Percentiles rank a stretch among this genome's conserved stretches.
phyloP scores from a whole-genome alignment of 2,888 invertebrate genomes.

The Synanthedon formicaeformis region DNA sequence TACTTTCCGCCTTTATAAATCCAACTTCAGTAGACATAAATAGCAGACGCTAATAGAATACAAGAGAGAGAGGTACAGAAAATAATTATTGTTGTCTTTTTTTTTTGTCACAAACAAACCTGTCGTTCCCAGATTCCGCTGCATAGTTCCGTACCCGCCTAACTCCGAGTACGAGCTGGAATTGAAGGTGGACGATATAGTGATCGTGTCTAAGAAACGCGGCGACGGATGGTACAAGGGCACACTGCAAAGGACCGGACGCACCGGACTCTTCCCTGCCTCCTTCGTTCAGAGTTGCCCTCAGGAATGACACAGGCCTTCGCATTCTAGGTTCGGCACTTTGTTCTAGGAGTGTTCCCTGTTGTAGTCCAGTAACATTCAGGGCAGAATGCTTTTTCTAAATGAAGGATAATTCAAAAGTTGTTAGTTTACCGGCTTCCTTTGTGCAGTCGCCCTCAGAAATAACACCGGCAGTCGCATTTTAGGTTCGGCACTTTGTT shows the following conservation, averaged over 20 bases:
- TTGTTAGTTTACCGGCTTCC: slow-evolving; percentile 80
- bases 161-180: slow-evolving; percentile 94
- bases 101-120: too few species aligned
- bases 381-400: too few species aligned
- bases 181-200: slow-evolving; percentile 89
- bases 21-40: too few species aligned
- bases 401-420: too few species aligned
- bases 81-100: too few species aligned
- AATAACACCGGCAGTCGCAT: slow-evolving; percentile 27
- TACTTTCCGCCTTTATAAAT: too few species aligned
- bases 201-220: slow-evolving; percentile 90
- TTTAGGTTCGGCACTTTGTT: slow-evolving; percentile 4
- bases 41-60: too few species aligned
- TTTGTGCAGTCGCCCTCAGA: slow-evolving; percentile 78
- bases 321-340: slow-evolving; percentile 2
- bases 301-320: slow-evolving; percentile 31
- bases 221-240: slow-evolving; percentile 98
- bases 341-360: slow-evolving; percentile 4
- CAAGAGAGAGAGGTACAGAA: too few species aligned
- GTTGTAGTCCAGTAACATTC: slow-evolving; percentile 2
- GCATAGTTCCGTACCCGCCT: slow-evolving; percentile 94
- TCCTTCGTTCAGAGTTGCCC: slow-evolving; percentile 85
- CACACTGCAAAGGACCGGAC: slow-evolving; percentile 88
- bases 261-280: slow-evolving; percentile 94
- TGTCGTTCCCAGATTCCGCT: slow-evolving; percentile 78